Percentiles rank a stretch among this genome's conserved stretches.
Evolutionary conservation across 2,888 invertebrate species (phyloP).

Genomic region (Hemaris fuciformis): DNA sequence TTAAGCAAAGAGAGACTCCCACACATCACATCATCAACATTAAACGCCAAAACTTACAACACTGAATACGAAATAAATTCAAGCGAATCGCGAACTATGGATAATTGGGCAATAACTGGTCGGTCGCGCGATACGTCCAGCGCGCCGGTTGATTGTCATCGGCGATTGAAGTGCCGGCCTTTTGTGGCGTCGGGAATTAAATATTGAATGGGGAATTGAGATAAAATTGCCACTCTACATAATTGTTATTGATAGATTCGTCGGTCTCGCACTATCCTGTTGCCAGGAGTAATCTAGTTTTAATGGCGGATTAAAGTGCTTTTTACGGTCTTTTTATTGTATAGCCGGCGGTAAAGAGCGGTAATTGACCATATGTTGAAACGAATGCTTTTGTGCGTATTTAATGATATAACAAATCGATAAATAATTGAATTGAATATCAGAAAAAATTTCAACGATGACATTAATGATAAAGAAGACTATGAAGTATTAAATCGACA

Average conservation of each 20-base stretch:
- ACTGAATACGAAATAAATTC: not conserved
- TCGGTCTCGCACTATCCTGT: too few species aligned
- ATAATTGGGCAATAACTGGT: constrained; percentile 6
- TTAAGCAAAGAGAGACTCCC: too few species aligned
- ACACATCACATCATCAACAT: not conserved
- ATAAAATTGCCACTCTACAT: constrained; percentile 9
- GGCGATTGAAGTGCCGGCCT: constrained; percentile 6
- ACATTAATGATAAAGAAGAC: too few species aligned
- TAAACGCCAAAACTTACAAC: not conserved
- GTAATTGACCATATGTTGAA: too few species aligned
- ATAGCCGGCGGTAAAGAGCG: too few species aligned
- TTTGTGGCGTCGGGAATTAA: constrained; percentile 6
- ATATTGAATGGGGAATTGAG: constrained; percentile 8
- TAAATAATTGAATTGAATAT: too few species aligned
- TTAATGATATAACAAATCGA: too few species aligned
- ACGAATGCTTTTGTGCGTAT: too few species aligned
- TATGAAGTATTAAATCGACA: too few species aligned
- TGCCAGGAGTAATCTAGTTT: not conserved
- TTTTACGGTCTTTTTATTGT: too few species aligned
- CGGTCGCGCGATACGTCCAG: not conserved
- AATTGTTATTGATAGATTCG: constrained; percentile 1
- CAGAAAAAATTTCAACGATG: too few species aligned
- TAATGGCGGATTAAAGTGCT: not conserved
- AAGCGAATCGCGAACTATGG: not conserved
- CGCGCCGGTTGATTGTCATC: not conserved